Conservation (phyloP, 2,888 invertebrate species). For the Nomada ferruginata region DNA sequence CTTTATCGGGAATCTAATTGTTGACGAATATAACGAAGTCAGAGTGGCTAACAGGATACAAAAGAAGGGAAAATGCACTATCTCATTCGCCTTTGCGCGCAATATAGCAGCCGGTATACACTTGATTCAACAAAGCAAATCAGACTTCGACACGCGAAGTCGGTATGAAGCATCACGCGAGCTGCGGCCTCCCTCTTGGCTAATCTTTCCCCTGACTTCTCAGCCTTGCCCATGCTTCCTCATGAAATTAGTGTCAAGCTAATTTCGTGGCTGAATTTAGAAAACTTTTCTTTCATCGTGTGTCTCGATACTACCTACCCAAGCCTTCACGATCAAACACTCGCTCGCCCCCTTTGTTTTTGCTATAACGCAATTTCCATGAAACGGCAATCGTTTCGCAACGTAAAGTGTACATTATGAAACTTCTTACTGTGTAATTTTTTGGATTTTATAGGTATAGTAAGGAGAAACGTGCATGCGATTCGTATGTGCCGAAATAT, state of each 20-base stretch:
- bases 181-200: constrained; percentile 71
- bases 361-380: constrained; percentile 30
- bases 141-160: constrained; percentile 83
- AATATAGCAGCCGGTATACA: constrained; percentile 74
- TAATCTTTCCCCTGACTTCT: constrained; percentile 73
- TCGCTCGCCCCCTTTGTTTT: neutral
- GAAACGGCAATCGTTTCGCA: constrained; percentile 50
- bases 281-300: constrained; percentile 65
- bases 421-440: constrained; percentile 27
- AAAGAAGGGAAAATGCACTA: constrained; percentile 66
- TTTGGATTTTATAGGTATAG: constrained; percentile 1
- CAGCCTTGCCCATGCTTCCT: constrained; percentile 61
- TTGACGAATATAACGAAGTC: constrained; percentile 72
- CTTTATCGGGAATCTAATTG: constrained; percentile 66
- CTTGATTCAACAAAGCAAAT: constrained; percentile 84
- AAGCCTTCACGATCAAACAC: constrained; percentile 13
- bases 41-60: constrained; percentile 62
- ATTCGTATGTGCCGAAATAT: neutral
- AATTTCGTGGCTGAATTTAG: constrained; percentile 66
- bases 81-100: constrained; percentile 73
- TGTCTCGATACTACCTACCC: constrained; percentile 40
- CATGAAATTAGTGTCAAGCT: constrained; percentile 68
- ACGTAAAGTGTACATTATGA: constrained; percentile 30
- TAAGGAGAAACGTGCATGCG: constrained; percentile 13
- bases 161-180: constrained; percentile 82